Evolutionary conservation across 2,797 vertebrate genomes (phyloP).

Genomic region (Euphonia xanthogaster): DNA sequence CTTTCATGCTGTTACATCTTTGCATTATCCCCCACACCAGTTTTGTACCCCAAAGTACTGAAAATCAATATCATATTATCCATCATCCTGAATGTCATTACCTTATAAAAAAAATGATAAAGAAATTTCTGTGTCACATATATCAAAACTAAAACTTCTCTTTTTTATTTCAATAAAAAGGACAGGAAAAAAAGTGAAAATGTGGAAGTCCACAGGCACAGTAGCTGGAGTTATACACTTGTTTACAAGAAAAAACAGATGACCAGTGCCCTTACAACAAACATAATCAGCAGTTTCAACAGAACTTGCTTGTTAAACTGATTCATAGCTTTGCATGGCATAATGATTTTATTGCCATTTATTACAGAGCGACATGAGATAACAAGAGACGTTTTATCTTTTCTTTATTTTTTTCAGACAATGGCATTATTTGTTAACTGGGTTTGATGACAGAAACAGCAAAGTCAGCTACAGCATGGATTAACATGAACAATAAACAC

Average conservation of each 20-base stretch:
- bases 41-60: background rate
- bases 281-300: conserved; percentile 37
- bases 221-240: background rate
- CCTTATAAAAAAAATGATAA: background rate
- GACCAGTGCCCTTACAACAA: conserved; percentile 16
- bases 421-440: conserved; percentile 26
- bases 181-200: background rate
- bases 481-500: conserved; percentile 39
- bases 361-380: background rate
- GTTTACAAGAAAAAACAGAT: conserved; percentile 29
- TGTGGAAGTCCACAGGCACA: background rate
- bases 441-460: conserved; percentile 22
- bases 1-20: background rate
- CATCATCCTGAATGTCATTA: background rate
- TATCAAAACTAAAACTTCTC: background rate
- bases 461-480: conserved; percentile 42
- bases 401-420: conserved; percentile 28
- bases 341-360: conserved; percentile 47
- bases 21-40: background rate
- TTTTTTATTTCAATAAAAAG: background rate
- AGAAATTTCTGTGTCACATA: background rate
- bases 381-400: conserved; percentile 42
- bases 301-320: conserved; percentile 38
- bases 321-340: background rate
- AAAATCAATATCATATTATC: background rate